Evolutionary conservation across 2,113 vertebrate species (phyloP).

Genomic region (Laticauda laticaudata): DNA sequence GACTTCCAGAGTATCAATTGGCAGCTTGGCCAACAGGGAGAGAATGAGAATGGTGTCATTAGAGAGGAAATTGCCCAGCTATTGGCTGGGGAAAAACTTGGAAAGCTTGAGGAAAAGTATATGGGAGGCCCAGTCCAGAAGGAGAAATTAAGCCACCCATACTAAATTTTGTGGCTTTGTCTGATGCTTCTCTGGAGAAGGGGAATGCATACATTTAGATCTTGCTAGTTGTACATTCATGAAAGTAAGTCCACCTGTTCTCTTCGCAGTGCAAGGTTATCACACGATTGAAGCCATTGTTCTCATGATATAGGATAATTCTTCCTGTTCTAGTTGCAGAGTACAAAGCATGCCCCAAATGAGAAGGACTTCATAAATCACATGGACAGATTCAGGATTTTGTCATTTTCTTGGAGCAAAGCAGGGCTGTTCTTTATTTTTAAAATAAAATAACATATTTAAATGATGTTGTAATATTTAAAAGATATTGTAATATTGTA

Average conservation of each 20-base stretch:
- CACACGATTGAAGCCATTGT: background rate
- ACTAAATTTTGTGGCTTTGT: background rate
- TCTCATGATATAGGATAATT: background rate
- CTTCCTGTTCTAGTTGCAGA: background rate
- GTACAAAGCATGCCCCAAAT: background rate
- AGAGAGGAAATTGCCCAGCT: background rate
- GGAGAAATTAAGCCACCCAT: background rate
- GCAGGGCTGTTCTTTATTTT: background rate
- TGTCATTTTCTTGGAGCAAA: background rate
- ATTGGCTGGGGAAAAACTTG: background rate
- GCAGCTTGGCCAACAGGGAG: background rate
- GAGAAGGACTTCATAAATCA: background rate
- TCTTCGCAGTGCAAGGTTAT: background rate
- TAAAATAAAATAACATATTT: background rate
- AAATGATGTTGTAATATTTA: too few species aligned
- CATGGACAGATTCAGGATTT: background rate
- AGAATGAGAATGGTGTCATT: background rate
- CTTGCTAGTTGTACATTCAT: background rate
- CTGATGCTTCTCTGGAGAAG: background rate
- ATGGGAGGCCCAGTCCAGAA: background rate
- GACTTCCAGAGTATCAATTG: background rate
- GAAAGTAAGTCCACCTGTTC: too few species aligned
- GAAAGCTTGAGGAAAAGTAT: background rate
- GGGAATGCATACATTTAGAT: background rate
- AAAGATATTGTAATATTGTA: too few species aligned